A percentile compares a stretch with the other conserved stretches of the same genome.
These are phyloP conservation scores for Drosophila biarmipes DNA, from an alignment of 1,140 invertebrate genomes.

Conservation along the genomic window DNA sequence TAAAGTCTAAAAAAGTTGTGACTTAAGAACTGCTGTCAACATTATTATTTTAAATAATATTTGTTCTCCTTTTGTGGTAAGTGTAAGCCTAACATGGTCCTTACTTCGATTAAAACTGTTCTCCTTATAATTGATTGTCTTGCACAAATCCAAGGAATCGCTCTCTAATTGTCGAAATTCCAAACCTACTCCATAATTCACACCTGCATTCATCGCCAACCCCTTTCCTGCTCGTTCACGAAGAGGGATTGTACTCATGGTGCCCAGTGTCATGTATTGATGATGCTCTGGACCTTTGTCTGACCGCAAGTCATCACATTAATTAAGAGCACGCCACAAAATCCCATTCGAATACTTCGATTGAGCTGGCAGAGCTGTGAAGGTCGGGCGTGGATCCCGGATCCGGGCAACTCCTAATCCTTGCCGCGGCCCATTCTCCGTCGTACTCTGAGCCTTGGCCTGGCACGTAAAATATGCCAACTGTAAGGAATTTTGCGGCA, in stretches of 20 bases:
- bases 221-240: not conserved
- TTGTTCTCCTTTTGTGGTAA: too few relatives aligned
- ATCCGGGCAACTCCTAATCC: constrained; percentile 55
- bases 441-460: constrained; percentile 44
- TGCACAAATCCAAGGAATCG: not conserved
- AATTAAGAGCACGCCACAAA: constrained; percentile 53
- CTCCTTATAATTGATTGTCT: not conserved
- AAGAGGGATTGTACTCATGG: constrained; percentile 47
- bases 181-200: constrained; percentile 7
- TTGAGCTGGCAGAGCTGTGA: constrained; percentile 12
- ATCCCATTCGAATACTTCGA: constrained; percentile 57
- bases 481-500: constrained; percentile 71
- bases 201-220: constrained; percentile 14
- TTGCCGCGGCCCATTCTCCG: constrained; percentile 42
- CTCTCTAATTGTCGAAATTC: constrained; percentile 2
- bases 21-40: too few relatives aligned
- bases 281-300: constrained; percentile 49
- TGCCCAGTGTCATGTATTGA: constrained; percentile 45
- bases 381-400: constrained; percentile 13
- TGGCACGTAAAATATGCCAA: constrained; percentile 78
- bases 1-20: too few relatives aligned
- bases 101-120: not conserved
- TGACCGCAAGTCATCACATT: constrained; percentile 59
- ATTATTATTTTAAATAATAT: too few relatives aligned
- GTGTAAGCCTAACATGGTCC: not conserved